Conservation (phyloP, 2,888 invertebrate species). For the Drosophila phalerata region DNA sequence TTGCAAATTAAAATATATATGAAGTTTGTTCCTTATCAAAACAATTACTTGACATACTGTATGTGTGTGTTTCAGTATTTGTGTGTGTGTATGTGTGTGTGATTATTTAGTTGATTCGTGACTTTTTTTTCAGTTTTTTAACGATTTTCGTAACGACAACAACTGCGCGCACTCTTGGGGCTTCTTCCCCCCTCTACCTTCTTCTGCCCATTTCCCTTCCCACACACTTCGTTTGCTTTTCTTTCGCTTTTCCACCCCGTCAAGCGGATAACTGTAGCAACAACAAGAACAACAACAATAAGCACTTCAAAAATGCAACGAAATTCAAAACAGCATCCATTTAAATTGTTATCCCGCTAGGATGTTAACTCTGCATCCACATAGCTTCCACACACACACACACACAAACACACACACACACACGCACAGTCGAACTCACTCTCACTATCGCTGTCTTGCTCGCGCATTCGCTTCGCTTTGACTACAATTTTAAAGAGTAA, state of each 20-base stretch:
- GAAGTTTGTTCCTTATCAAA: not conserved
- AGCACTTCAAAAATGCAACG: not conserved
- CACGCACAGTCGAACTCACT: not conserved
- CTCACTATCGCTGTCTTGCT: slow-evolving; percentile 15
- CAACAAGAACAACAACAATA: slow-evolving; percentile 2
- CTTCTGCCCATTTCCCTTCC: slow-evolving; percentile 34
- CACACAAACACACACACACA: slow-evolving; percentile 12
- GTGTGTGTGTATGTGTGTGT: not conserved
- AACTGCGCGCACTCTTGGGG: slow-evolving; percentile 63
- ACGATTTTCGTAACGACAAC: slow-evolving; percentile 68
- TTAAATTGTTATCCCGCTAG: slow-evolving; percentile 24
- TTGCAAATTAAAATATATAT: not conserved
- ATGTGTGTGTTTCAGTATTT: not conserved
- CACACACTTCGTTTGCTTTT: not conserved
- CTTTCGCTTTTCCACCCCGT: slow-evolving; percentile 20
- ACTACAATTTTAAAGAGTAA: not conserved
- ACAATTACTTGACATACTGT: slow-evolving; percentile 3
- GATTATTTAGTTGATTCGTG: slow-evolving; percentile 60
- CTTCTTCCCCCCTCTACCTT: slow-evolving; percentile 48
- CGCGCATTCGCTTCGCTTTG: not conserved
- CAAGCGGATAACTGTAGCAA: slow-evolving; percentile 60
- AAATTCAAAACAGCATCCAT: slow-evolving; percentile 7
- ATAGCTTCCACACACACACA: slow-evolving; percentile 6
- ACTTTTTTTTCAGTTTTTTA: slow-evolving; percentile 68
- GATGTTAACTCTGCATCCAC: slow-evolving; percentile 8